Evolutionary conservation across 2,888 invertebrate species (phyloP), one percentile per base, ranked within the genome.

Genomic region (Chironomus riparius): DNA sequence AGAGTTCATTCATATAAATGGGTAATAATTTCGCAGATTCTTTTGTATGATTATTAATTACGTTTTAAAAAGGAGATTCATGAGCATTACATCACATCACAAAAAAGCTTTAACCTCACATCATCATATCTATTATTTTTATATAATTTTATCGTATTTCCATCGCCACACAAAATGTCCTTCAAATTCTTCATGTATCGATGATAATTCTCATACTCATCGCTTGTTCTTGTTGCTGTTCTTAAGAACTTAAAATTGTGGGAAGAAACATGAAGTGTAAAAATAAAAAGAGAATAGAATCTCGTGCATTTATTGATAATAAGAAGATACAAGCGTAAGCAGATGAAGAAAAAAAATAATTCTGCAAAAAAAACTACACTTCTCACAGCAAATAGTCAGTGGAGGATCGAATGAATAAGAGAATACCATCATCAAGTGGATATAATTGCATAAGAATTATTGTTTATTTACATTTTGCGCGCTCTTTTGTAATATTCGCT

Each of bases 361-460:
- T 50, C 50, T 50, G n/a, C n/a, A 56, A 56, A 50, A 56, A 18
- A 50, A 56, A 18, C n/a, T 56, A 18, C 56, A 56, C 56, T 15
- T 56, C 56, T 7, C 18, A 15, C 56, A 56, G 56, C n/a, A 56
- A 56, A 56, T 56, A 47, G 13, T 24, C 28, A 24, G 68, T 24
- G 68, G 28, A 13, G 22, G 68, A 28, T 28, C 56, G 56, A 56
- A 56, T 18, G 56, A 56, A 56, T 15, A 50, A 56, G 47, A 70
- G 48, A 70, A 70, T 15, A 70, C 15, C 47, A 70, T 48, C 48
- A 38, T 15, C 38, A 70, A 70, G 47, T 47, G 18, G 21, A 47
- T 15, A 47, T 70, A 70, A 70, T 70, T 70, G 70, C 70, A 70
- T 22, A 48, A 69, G 69, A 70, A 38, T 24, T 38, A 18, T 68